Percentiles rank a stretch among this genome's conserved stretches.
Evolutionary conservation across 2,888 invertebrate genomes (phyloP).

Genomic region (Glyphotaelius pellucidus): DNA sequence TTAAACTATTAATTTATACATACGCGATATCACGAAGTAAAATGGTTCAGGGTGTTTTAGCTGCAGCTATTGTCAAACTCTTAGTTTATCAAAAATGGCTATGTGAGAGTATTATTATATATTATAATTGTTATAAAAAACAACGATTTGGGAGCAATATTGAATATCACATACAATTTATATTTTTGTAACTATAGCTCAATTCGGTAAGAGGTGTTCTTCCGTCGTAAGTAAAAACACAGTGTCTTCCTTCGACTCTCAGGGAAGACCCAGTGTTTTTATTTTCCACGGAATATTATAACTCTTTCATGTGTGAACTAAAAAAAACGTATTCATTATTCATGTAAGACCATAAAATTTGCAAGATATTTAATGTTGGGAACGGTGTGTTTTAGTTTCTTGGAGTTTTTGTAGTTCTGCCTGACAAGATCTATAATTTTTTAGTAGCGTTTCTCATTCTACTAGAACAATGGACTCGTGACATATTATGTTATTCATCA

Average conservation of each 20-base stretch:
- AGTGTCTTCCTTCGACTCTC: no score
- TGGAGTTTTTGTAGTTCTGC: not conserved
- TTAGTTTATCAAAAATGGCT: no score
- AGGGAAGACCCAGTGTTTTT: no score
- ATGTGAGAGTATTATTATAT: not conserved
- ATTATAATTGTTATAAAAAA: not conserved
- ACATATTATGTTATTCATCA: conserved; percentile 43
- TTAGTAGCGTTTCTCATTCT: not conserved
- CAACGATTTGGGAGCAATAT: not conserved
- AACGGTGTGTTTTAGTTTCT: not conserved
- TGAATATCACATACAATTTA: not conserved
- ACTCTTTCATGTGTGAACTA: not conserved
- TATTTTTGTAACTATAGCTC: not conserved
- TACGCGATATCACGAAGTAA: no score
- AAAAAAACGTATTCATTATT: not conserved
- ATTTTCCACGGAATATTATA: no score
- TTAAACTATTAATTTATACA: no score
- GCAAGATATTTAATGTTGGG: not conserved
- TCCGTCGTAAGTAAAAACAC: no score
- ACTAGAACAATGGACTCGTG: conserved; percentile 33
- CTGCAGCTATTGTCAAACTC: no score
- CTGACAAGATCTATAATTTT: not conserved
- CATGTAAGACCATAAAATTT: not conserved
- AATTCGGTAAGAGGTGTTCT: not conserved
- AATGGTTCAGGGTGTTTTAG: no score